Evolutionary conservation across 1,140 invertebrate species (phyloP).

Genomic region (Drosophila serrata): DNA sequence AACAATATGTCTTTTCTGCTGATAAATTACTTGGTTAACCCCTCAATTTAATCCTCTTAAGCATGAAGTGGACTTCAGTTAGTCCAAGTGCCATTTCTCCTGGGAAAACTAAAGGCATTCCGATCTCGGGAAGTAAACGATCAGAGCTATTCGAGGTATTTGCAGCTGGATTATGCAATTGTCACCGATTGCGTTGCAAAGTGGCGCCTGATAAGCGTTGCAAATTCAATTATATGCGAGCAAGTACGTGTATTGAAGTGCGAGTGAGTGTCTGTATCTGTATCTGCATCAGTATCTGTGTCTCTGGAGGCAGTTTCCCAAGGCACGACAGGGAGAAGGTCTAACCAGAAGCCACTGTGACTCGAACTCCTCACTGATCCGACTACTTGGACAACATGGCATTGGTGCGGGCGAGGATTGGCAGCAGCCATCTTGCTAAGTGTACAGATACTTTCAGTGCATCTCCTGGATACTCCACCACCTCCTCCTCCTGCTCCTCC

Average conservation of each 20-base stretch:
- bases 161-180: conserved; percentile 73
- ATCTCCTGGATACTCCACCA: conserved; percentile 6
- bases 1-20: too few relatives aligned
- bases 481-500: background rate
- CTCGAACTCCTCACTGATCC: conserved; percentile 1
- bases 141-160: conserved; percentile 48
- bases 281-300: conserved; percentile 27
- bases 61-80: background rate
- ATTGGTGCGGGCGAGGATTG: conserved; percentile 62
- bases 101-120: conserved; percentile 19
- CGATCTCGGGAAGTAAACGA: conserved; percentile 15
- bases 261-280: conserved; percentile 25
- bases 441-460: conserved; percentile 31
- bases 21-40: background rate
- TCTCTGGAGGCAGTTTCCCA: conserved; percentile 40
- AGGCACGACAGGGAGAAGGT: conserved; percentile 37
- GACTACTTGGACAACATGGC: background rate
- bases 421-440: conserved; percentile 68
- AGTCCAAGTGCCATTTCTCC: conserved; percentile 4
- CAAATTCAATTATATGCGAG: conserved; percentile 78
- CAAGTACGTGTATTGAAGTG: conserved; percentile 34
- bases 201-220: conserved; percentile 80
- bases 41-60: conserved; percentile 5
- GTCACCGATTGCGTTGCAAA: conserved; percentile 67
- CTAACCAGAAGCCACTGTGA: conserved; percentile 30